Evolutionary conservation across 2,888 invertebrate genomes (phyloP).

Genomic region (Caenorhabditis doughertyi): DNA sequence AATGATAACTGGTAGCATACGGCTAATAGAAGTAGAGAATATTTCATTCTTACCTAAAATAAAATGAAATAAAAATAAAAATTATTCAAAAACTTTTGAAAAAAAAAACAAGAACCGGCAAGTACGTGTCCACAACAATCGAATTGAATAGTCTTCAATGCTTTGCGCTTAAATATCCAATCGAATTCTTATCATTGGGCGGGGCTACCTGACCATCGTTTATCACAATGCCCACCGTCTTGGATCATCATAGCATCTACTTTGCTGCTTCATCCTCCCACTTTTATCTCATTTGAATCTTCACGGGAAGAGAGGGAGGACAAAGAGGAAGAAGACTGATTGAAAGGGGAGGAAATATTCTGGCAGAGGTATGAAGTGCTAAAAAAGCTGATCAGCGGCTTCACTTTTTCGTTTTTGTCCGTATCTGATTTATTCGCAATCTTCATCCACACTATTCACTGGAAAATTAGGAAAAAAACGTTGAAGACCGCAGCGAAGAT

Average conservation of each 20-base stretch:
- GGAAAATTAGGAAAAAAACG: constrained; percentile 12
- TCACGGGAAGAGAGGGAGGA: background rate
- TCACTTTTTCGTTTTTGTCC: constrained; percentile 15
- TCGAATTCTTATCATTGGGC: constrained; percentile 21
- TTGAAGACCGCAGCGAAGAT: constrained; percentile 1
- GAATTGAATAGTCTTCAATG: background rate
- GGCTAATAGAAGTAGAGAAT: background rate
- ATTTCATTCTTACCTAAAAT: constrained; percentile 23
- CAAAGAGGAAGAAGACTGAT: background rate
- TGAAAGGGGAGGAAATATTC: constrained; percentile 18
- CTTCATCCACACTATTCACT: constrained; percentile 14
- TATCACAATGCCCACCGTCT: constrained; percentile 19
- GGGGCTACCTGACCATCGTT: constrained; percentile 35
- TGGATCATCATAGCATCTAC: constrained; percentile 59
- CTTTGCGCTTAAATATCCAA: constrained; percentile 39
- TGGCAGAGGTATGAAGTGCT: background rate
- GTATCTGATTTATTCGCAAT: constrained; percentile 31
- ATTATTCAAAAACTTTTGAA: background rate
- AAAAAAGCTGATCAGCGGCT: constrained; percentile 27
- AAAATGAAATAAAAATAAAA: constrained; percentile 3
- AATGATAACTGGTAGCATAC: background rate
- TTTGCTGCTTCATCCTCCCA: constrained; percentile 23
- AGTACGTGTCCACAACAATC: background rate
- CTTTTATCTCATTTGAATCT: background rate
- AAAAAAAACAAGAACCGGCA: background rate